Evolutionary conservation across 2,888 invertebrate genomes (phyloP).

Genomic region (Mythimna lalbum): DNA sequence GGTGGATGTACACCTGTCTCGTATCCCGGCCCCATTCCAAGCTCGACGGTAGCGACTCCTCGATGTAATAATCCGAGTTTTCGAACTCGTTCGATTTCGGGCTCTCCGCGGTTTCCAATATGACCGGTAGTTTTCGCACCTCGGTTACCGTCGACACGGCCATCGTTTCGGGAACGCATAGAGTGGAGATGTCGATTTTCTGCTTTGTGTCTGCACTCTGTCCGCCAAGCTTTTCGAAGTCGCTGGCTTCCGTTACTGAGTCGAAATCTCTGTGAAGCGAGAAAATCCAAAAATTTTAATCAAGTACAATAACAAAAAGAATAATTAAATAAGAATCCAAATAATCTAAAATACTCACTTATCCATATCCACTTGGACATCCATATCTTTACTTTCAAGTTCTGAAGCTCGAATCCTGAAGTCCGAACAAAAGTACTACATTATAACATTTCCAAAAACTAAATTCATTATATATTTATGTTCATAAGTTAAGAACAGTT

Average conservation of each 20-base stretch:
- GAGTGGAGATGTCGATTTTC: conserved; percentile 81
- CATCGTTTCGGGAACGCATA: conserved; percentile 85
- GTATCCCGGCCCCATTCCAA: conserved; percentile 92
- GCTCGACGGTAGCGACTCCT: conserved; percentile 96
- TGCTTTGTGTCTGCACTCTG: conserved; percentile 89
- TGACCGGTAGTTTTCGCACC: conserved; percentile 86
- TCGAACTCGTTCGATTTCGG: conserved; percentile 91
- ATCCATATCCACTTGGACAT: conserved; percentile 85
- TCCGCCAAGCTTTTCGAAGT: conserved; percentile 94
- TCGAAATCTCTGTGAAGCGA: conserved; percentile 92
- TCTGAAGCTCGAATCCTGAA: conserved; percentile 78
- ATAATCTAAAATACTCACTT: conserved; percentile 76
- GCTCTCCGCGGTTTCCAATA: conserved; percentile 73
- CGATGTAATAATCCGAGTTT: conserved; percentile 96
- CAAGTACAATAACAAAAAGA: background rate
- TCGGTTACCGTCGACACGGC: conserved; percentile 91
- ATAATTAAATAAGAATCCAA: background rate
- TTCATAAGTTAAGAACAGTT: no score
- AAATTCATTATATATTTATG: no score
- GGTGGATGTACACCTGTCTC: conserved; percentile 83
- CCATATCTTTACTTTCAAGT: conserved; percentile 79
- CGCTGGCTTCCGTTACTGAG: conserved; percentile 95
- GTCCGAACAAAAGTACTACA: background rate
- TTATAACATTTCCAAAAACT: background rate
- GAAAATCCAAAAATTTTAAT: background rate